Percentiles rank a stretch among this genome's conserved stretches.
Conservation (phyloP, 2,797 vertebrate genomes). For the Microctenopoma steveboyesi region DNA sequence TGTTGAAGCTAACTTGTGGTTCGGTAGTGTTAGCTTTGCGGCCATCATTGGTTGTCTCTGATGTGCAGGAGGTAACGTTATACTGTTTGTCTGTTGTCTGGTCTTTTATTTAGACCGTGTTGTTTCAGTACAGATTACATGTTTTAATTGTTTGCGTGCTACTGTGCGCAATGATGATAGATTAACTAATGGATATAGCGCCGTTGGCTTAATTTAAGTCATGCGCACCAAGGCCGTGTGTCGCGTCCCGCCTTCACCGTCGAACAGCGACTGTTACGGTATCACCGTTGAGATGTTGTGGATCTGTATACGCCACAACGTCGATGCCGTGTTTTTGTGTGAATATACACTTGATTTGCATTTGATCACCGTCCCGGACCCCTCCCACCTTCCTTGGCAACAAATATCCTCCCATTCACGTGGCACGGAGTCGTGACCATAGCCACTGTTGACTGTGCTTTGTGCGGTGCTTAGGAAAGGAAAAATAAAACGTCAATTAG, state of each 20-base stretch:
- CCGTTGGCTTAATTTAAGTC: neutral
- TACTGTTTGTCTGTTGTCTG: neutral
- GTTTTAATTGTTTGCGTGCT: neutral
- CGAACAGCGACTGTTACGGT: rapidly evolving
- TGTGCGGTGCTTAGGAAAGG: neutral
- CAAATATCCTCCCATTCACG: constrained; percentile 52
- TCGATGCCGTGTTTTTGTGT: rapidly evolving
- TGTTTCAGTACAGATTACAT: rapidly evolving
- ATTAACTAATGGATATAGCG: rapidly evolving
- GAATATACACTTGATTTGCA: too few species aligned
- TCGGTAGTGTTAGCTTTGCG: neutral
- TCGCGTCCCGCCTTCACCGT: neutral
- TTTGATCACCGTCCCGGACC: constrained; percentile 4
- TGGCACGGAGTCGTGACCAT: constrained; percentile 65
- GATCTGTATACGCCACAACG: rapidly evolving
- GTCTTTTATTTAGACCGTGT: rapidly evolving
- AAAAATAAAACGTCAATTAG: too few species aligned
- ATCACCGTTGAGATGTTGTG: neutral
- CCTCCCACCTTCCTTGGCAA: constrained; percentile 47
- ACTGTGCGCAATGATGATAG: neutral
- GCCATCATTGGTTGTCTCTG: neutral
- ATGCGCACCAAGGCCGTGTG: constrained; percentile 26
- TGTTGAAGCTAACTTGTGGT: neutral
- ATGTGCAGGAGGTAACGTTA: neutral
- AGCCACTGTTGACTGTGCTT: neutral